phyloP scores from a whole-genome alignment of 1,140 invertebrate species.

The Odontomachus brunneus region DNA sequence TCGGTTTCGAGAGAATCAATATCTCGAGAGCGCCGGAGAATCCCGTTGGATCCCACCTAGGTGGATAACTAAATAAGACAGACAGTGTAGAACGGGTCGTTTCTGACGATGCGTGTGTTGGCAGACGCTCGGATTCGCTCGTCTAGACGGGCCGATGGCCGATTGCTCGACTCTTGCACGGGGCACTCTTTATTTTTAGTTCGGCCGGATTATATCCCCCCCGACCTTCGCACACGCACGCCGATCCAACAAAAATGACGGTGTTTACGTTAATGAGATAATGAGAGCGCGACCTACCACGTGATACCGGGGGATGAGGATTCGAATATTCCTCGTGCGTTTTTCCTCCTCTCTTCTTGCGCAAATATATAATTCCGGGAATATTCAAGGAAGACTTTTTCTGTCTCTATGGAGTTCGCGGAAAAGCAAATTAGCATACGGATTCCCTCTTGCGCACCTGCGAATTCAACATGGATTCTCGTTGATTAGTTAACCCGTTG shows the following conservation, averaged over 20 bases:
- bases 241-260: constrained; percentile 22
- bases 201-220: constrained; percentile 34
- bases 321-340: too few species aligned
- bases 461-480: too few species aligned
- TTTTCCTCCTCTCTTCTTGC: too few species aligned
- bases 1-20: constrained; percentile 19
- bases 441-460: too few species aligned
- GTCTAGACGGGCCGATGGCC: constrained; percentile 12
- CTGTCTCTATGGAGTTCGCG: too few species aligned
- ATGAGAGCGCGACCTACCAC: background rate
- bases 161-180: background rate
- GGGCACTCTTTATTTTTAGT: constrained; percentile 39
- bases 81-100: background rate
- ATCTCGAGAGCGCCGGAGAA: constrained; percentile 9
- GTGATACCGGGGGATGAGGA: too few species aligned
- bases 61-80: constrained; percentile 34
- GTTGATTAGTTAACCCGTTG: too few species aligned
- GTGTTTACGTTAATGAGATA: too few species aligned
- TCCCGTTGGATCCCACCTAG: constrained; percentile 20
- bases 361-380: too few species aligned
- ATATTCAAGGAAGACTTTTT: too few species aligned
- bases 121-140: background rate
- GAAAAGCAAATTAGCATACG: too few species aligned
- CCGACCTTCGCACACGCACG: background rate
- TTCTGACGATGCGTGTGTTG: constrained; percentile 1